Base-by-base conservation (phyloP, 2,797 vertebrate species). In the Pangasius sanitwongsei region DNA sequence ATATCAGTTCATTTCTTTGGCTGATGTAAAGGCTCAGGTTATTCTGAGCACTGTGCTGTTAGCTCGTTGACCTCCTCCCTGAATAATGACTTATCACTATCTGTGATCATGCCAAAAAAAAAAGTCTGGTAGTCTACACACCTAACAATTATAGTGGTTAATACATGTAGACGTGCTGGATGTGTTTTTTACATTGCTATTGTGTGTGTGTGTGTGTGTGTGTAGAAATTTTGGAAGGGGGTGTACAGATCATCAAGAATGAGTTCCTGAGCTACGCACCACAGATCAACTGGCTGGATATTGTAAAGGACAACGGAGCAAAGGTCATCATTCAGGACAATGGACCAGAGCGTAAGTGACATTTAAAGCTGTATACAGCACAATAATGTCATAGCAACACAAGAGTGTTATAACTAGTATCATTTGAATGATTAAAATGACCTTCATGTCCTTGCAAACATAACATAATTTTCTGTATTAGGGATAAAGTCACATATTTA, bases 151-250 rank as follows among this genome's bases (percentile, higher is more conserved):
- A 69, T 48, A 83, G 41, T 65, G 61, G 55, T 63, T 55, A 80
- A 55, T 16, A 25, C 3, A 0, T 61, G 16, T 20, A 53, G 15
- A 25, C 12, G 37, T 87, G 85, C n/a, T 83, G 63, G 85, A 87
- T 86, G 23, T 89, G 57, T 72, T 87, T 78, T 44, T 80, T 15
- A 87, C 12, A 7, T 78, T 65, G n/a, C 31, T 48, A 57, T 53
- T 91, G 72, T 89, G 34, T 85, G 59, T 91, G 75, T 89, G 34
- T 85, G 59, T 91, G 75, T 89, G 34, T 85, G 63, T 89, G 78
- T 81, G 77, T 96, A 99, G 98, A 99, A 95, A 99, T 99, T 90
- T 95, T 98, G 90, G 96, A 97, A 20, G 98, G 98, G 25, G 97
- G 97, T 0, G 97, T 98, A 88, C 97, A 97, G 90, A 98, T 99